Conservation (phyloP, 2,797 vertebrate species). For the Malacoraja senta region DNA sequence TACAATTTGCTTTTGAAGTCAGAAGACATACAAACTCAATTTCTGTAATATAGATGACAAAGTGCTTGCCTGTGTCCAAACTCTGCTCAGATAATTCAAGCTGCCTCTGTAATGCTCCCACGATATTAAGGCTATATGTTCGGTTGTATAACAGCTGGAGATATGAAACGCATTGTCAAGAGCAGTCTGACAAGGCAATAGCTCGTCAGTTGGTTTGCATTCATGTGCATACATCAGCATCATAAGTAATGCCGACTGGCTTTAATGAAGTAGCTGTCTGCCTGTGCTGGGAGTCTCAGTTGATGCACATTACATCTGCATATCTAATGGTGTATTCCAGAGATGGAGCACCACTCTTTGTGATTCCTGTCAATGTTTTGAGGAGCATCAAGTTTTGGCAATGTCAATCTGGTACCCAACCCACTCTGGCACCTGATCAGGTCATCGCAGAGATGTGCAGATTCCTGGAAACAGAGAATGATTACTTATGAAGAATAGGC, state of each 20-base stretch:
- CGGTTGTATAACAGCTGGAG: not conserved
- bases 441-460: not conserved
- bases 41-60: constrained; percentile 7
- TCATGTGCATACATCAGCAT: not conserved
- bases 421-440: not conserved
- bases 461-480: not conserved
- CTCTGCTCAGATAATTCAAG: not conserved
- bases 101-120: not conserved
- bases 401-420: not conserved
- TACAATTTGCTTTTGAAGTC: constrained; percentile 9
- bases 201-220: not conserved
- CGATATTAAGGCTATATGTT: not conserved
- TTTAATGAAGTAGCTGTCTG: constrained; percentile 23
- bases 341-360: not conserved
- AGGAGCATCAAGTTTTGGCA: not conserved
- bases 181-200: constrained; percentile 2
- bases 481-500: not conserved
- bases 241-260: not conserved
- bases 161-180: not conserved
- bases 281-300: not conserved
- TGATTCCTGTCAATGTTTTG: not conserved
- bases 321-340: not conserved
- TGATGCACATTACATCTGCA: not conserved
- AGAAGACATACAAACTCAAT: not conserved
- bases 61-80: constrained; percentile 17